Evolutionary conservation across 1,140 invertebrate genomes (phyloP), one percentile per base, ranked within the genome.

Genomic region (Diorhabda carinulata): DNA sequence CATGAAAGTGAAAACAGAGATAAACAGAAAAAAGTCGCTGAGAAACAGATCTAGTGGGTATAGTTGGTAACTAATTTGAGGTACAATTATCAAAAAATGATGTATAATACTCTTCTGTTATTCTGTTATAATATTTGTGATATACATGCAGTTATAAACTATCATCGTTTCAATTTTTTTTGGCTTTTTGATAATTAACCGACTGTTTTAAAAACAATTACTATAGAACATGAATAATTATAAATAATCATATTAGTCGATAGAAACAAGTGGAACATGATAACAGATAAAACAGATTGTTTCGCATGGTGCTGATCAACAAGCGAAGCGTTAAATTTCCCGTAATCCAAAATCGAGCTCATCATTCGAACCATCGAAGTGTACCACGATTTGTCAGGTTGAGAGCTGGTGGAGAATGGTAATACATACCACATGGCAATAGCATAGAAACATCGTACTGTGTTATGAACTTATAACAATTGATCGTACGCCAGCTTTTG

Each of bases 281-380:
- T 52, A 52, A n/a, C 47, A 52, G 47, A 52, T 52, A 52, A 52
- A 52, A 52, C 47, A 52, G 47, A 52, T 52, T 52, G 47, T 52
- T 52, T n/a, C 6, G 6, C 6, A 52, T 52, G 47, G n/a, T 52
- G 6, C n/a, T 52, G n/a, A 52, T 52, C 47, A 52, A n/a, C 47
- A n/a, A 52, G 2, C 47, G 47, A n/a, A 52, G 47, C 47, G 47
- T 52, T 52, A 52, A 52, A 52, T 52, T 52, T n/a, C 47, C 47
- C 47, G 6, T 52, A 52, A 52, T 52, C n/a, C 47, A 52, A 52
- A 52, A 52, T 52, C 47, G 47, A 52, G 47, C 47, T 52, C 47
- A 52, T 52, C 47, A 52, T 52, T 52, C 47, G 47, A 52, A 52
- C n/a, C 47, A 52, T 52, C 47, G 47, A 52, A n/a, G 47, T 52